Evolutionary conservation across 2,888 invertebrate genomes (phyloP), one percentile per base, ranked within the genome.

Genomic region (Charanyca ferruginea): DNA sequence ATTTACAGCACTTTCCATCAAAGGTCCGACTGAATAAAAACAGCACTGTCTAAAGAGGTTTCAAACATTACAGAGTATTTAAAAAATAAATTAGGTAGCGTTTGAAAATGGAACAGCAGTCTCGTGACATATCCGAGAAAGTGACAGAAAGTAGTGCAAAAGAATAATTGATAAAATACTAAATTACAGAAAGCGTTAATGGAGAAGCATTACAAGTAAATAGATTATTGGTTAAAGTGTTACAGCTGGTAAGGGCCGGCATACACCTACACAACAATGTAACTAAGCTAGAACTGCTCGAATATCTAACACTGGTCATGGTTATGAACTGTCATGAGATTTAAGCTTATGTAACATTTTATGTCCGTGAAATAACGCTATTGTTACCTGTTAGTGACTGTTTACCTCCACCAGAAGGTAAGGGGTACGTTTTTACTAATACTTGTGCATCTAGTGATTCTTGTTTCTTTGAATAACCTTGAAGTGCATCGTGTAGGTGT

Each of bases 191-290:
- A 81, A 74, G 51, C 32, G 32, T 66, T 66, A 67, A 62, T 7
- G 74, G 63, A 42, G 55, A 73, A 75, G 55, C 58, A 58, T 77
- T 76, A 67, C 42, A 66, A 64, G 18, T 57, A 49, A 58, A 66
- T 47, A 35, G 45, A 60, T 53, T 72, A 66, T 66, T 62, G 58
- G 65, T 79, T 74, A 75, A 63, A 76, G 66, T 79, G 51, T 76
- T 73, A 63, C 57, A 72, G 67, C 73, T 73, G 70, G 64, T 77
- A 71, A 70, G 71, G 70, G 70, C 87, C 87, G 87, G 86, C 83
- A 65, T 76, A 83, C 77, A 84, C 81, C 83, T 78, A 85, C 82
- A 83, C 68, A n/a, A n/a, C n/a, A n/a, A n/a, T n/a, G n/a, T n/a
- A n/a, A n/a, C n/a, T n/a, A n/a, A n/a, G n/a, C n/a, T n/a, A n/a